phyloP scores from a whole-genome alignment of 2,113 vertebrate species.

The Marmota monax region DNA sequence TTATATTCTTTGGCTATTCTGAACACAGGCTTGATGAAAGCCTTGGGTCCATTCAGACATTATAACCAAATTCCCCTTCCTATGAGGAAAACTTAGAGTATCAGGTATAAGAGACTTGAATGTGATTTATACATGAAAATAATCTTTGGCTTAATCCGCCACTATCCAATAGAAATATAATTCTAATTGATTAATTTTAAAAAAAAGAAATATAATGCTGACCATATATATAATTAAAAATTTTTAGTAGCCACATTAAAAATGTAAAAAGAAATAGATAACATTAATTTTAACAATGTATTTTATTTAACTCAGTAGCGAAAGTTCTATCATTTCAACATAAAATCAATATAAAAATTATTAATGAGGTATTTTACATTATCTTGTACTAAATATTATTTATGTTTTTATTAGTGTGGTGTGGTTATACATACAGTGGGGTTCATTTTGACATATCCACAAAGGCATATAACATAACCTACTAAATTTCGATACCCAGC shows the following conservation, averaged over 20 bases:
- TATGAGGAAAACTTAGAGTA: background rate
- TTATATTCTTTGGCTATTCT: background rate
- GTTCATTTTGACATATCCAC: too few relatives aligned
- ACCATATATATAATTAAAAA: background rate
- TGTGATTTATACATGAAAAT: background rate
- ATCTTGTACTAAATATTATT: background rate
- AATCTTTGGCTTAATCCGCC: background rate
- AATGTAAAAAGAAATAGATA: constrained; percentile 11
- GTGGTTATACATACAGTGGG: too few relatives aligned
- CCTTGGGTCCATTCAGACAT: background rate
- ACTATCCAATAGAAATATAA: constrained; percentile 37
- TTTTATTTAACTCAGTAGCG: constrained; percentile 28
- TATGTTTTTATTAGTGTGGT: too few relatives aligned
- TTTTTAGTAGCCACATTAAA: constrained; percentile 32
- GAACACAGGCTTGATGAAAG: background rate
- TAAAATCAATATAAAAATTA: constrained; percentile 12
- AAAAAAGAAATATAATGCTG: constrained; percentile 20
- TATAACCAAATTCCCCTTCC: constrained; percentile 9
- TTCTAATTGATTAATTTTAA: background rate
- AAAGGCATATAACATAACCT: too few relatives aligned
- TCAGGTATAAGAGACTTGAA: constrained; percentile 3
- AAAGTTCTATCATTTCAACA: constrained; percentile 33
- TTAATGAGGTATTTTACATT: background rate
- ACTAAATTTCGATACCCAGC: too few relatives aligned
- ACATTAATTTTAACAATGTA: constrained; percentile 44